phyloP scores from a whole-genome alignment of 2,888 invertebrate species.

The Cataglyphis altisquamis region DNA sequence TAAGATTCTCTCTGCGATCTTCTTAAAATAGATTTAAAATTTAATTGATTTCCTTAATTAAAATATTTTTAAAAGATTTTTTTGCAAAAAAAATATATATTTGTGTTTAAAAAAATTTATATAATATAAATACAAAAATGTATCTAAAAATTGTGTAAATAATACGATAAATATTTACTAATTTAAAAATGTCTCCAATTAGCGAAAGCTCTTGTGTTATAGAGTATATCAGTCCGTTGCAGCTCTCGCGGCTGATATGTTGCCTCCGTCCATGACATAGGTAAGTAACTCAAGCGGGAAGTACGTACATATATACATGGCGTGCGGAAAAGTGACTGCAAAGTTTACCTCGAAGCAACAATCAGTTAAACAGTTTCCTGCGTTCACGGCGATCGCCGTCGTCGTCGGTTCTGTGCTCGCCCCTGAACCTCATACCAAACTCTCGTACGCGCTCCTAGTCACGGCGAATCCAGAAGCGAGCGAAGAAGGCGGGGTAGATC shows the following conservation, averaged over 20 bases:
- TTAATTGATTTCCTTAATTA: neutral
- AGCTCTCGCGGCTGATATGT: slow-evolving; percentile 36
- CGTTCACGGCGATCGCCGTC: slow-evolving; percentile 54
- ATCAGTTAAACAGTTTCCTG: slow-evolving; percentile 81
- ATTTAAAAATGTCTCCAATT: slow-evolving; percentile 19
- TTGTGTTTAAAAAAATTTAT: no score
- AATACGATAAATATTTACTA: neutral
- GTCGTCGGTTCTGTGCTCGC: slow-evolving; percentile 53
- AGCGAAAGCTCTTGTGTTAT: neutral
- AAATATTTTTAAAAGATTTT: neutral
- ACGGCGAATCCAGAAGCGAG: slow-evolving; percentile 44
- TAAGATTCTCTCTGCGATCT: neutral
- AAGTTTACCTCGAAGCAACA: slow-evolving; percentile 78
- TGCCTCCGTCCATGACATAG: slow-evolving; percentile 67
- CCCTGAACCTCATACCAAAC: slow-evolving; percentile 60
- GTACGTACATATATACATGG: slow-evolving; percentile 59
- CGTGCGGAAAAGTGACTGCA: slow-evolving; percentile 76
- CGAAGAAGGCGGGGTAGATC: slow-evolving; percentile 77
- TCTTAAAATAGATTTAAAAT: neutral
- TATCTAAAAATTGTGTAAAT: neutral
- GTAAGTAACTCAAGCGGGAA: slow-evolving; percentile 74
- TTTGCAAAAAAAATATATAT: neutral
- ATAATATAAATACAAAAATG: neutral
- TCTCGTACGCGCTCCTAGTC: slow-evolving; percentile 49
- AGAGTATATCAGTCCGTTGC: slow-evolving; percentile 42